Base-by-base conservation (phyloP, 2,888 invertebrate species). In the Harmothoe impar region DNA sequence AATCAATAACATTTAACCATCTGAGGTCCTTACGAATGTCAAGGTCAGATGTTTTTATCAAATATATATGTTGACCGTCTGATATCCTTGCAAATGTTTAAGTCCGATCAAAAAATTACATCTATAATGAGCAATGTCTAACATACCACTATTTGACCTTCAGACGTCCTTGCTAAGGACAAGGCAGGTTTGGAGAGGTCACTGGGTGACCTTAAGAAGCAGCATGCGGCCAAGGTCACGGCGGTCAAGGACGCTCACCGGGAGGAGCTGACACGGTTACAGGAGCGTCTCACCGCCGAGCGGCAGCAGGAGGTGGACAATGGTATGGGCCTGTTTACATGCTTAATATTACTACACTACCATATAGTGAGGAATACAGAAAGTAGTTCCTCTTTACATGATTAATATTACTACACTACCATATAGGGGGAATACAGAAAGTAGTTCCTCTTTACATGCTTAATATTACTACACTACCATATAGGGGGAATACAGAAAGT, bases 201-300 rank as follows among this genome's bases (percentile, higher is more conserved):
- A 10, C 35, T 90, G 31, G 35, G 35, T 23, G 56, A 86, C 23
- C 43, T 90, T 17, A 90, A 72, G 72, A 31, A 91, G 52, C 89
- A 91, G 78, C 91, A 92, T 77, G 68, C 62, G 33, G 86, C 88
- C 10, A 81, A 91, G 43, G 52, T 62, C 31, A 86, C 72, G 51
- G 15, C 56, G 33, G 52, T 92, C 29, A 86, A 54, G 31, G 62
- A 54, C 51, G 85, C 54, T 33, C 92, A 92, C 84, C 89, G 89
- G 43, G 68, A 68, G 90, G 88, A 52, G 62, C 89, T 91, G 29
- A 17, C 31, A 35, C 72, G 52, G 25, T 88, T 91, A 20, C 89
- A 90, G 52, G 68, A 88, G 33, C 78, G 90, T 20, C 86, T 92
- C 31, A 77, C 54, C 17, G 29, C 84, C 20, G 90, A 89, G 52